Evolutionary conservation across 1,140 invertebrate species (phyloP), one percentile per base, ranked within the genome.

Genomic region (Ectropis grisescens): DNA sequence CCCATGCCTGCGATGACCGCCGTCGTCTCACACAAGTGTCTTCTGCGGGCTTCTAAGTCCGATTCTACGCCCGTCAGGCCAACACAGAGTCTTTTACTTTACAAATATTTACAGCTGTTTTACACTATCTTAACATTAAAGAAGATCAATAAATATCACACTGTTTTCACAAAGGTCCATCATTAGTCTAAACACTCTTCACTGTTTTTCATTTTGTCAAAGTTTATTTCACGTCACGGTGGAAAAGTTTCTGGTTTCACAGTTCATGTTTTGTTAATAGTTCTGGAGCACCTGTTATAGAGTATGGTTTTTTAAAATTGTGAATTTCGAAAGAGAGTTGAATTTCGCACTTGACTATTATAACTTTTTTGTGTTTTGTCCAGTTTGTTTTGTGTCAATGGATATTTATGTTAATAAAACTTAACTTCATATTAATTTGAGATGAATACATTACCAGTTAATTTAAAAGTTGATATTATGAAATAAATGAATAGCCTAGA

Each of bases 1-100:
- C 82, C 80, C 82, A 83, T 83, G 72, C 82, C 82, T 82, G 82
- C 80, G 47, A 75, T 67, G 59, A 67, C 66, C 65, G 54, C 66
- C 57, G 61, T 58, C 54, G 59, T 62, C 64, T 46, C 41, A 43
- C n/a, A n/a, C n/a, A 66, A 51, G 41, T 44, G 30, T 59, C 48
- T 59, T 53, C 56, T 49, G 51, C 52, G 45, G 60, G 50, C 42
- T 56, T 35, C 54, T 34, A 42, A 52, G 41, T 60, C 51, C 41
- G 35, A 40, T 50, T 36, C 37, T 25, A 41, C 44, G 22, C 33
- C 29, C 48, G 41, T 13, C 38, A 57, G 35, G 36, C 38, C 14
- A 37, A 19, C 16, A 19, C 16, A 4, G 8, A 19, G 8, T 8
- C 30, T 47, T 52, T 57, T 54, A 46, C 56, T 60, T 46, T 48